Conservation (phyloP, 2,888 invertebrate species). For the Apamea crenata region DNA sequence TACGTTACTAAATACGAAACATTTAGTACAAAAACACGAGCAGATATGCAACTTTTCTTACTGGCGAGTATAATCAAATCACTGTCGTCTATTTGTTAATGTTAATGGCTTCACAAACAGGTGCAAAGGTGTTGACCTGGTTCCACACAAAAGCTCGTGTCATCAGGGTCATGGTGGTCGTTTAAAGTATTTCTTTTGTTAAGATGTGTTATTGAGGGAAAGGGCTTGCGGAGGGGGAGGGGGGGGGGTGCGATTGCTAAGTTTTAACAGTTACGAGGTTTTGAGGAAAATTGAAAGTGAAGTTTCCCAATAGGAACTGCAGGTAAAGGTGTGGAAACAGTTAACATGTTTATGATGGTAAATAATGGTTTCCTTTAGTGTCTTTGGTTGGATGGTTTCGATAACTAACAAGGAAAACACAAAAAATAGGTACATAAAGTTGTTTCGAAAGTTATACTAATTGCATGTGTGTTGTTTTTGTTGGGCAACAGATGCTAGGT, state of each 20-base stretch:
- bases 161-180: constrained; percentile 41
- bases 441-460: constrained; percentile 11
- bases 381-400: constrained; percentile 21
- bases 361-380: constrained; percentile 44
- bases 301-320: constrained; percentile 40
- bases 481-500: background rate
- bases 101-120: constrained; percentile 39
- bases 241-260: background rate
- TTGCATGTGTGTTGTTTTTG: background rate
- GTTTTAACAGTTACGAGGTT: constrained; percentile 4
- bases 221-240: constrained; percentile 7
- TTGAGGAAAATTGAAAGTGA: background rate
- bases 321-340: constrained; percentile 19
- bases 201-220: background rate
- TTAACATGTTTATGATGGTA: constrained; percentile 32
- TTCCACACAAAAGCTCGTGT: constrained; percentile 21
- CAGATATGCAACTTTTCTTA: constrained; percentile 7
- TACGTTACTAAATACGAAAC: constrained; percentile 34
- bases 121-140: constrained; percentile 34
- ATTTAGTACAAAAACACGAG: constrained; percentile 17
- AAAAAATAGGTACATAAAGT: constrained; percentile 7
- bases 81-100: constrained; percentile 38
- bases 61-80: background rate
- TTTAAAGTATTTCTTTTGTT: constrained; percentile 27
- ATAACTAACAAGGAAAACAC: constrained; percentile 12